Evolutionary conservation across 2,113 vertebrate genomes (phyloP).

Genomic region (Rhegmatorhina hoffmannsi): DNA sequence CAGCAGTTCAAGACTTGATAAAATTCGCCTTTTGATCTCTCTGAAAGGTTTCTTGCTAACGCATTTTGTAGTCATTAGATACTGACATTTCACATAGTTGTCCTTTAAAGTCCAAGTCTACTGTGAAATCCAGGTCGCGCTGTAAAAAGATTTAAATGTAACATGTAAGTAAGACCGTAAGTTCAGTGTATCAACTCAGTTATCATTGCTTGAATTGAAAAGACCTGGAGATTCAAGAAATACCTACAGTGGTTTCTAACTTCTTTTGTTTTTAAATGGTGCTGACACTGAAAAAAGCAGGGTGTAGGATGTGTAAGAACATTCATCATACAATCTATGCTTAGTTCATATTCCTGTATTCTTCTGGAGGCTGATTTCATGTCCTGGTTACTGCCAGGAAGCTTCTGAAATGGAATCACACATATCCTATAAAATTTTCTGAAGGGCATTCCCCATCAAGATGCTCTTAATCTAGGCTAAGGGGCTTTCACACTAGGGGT

Average conservation of each 20-base stretch:
- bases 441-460: not conserved
- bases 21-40: constrained; percentile 19
- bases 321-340: not conserved
- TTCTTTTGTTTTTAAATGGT: not conserved
- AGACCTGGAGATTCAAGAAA: not conserved
- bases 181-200: not conserved
- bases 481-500: not conserved
- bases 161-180: not conserved
- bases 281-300: not conserved
- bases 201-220: not conserved
- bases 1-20: constrained; percentile 55
- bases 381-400: not conserved
- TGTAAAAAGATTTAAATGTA: constrained; percentile 65
- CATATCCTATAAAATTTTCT: not conserved
- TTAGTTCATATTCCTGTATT: not conserved
- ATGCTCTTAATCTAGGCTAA: not conserved
- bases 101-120: constrained; percentile 98
- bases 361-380: not conserved
- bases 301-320: not conserved
- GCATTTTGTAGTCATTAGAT: constrained; percentile 98
- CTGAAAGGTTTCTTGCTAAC: constrained; percentile 74
- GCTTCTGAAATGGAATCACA: not conserved
- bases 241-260: not conserved
- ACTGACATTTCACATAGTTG: constrained; percentile 95
- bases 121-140: constrained; percentile 97